These are phyloP conservation scores for Apostichopus californicus DNA, from an alignment of 35 echinoderm and acorn worm species.

Conservation along the genomic window DNA sequence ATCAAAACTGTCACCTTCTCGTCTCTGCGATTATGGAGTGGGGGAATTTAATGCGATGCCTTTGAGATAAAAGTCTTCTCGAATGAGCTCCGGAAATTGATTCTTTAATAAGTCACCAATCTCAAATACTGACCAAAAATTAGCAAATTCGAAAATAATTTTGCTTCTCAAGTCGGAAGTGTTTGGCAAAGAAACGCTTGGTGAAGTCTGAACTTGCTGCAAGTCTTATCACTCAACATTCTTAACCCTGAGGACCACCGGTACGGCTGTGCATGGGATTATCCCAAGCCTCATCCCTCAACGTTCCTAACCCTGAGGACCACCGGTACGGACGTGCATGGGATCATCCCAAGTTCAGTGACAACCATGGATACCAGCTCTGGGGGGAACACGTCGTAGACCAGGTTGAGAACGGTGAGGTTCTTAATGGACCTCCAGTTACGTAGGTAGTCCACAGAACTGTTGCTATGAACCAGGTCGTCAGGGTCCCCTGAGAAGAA, in stretches of 20 bases:
- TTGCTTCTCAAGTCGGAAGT: no score
- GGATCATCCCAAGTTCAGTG: constrained; percentile 96
- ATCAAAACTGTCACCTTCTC: no score
- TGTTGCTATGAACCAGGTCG: constrained; percentile 69
- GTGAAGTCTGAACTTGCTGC: not conserved
- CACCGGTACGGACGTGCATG: constrained; percentile 95
- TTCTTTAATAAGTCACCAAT: no score
- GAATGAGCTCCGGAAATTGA: no score
- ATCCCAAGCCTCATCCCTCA: constrained; percentile 80
- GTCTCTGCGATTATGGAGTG: no score
- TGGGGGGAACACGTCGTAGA: constrained; percentile 96
- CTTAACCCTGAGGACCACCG: no score
- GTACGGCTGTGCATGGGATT: constrained; percentile 94
- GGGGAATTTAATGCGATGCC: no score
- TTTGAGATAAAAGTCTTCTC: no score
- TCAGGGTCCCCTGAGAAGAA: constrained; percentile 86
- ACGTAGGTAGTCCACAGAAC: constrained; percentile 60
- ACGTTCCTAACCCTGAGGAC: constrained; percentile 93
- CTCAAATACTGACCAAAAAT: no score
- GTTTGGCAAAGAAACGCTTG: not conserved
- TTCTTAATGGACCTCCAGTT: constrained; percentile 74
- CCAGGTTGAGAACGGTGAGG: constrained; percentile 87
- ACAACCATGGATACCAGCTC: constrained; percentile 97
- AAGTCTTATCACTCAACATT: not conserved
- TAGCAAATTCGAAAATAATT: no score